Base-by-base conservation (phyloP, 2,888 invertebrate genomes). In the Athripsodes cinereus region DNA sequence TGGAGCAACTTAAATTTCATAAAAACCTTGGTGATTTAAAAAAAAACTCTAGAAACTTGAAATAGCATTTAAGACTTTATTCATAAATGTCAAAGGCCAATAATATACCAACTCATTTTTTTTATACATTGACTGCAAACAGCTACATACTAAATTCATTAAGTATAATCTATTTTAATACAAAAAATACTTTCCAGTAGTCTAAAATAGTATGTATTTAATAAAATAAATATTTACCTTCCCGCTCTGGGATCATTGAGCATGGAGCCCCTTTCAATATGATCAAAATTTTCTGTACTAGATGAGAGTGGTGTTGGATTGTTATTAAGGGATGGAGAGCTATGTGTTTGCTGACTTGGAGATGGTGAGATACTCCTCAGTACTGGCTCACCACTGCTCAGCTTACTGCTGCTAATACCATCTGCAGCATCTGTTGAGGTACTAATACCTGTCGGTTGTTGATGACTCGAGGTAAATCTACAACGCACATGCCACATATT, bases 181-280 rank as follows among this genome's bases (percentile, higher is more conserved):
- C n/a, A n/a, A n/a, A n/a, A n/a, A n/a, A n/a, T n/a, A n/a, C n/a
- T n/a, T n/a, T n/a, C n/a, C 11, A 31, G 11, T 6, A 31, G 31
- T 8, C 31, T 31, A 31, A 31, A 31, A 31, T 8, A 31, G 8
- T 11, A 31, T 31, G 40, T 8, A 13, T 40, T 40, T 40, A 40
- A 8, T 3, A 8, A 16, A 40, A 40, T 40, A 16, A 48, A 54
- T 19, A 50, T 20, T 51, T 55, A 76, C 78, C 77, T 78, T 66
- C 81, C 82, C 11, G 85, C 86, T 56, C 87, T 74, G 58, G 86
- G 84, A 69, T 87, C 87, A 46, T 81, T 79, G 55, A 87, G 74
- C 66, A 87, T 79, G 1, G 81, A 78, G 65, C 81, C 79, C 58
- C 87, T 75, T 69, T 86, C 86, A 18, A 87, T 79, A 62, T 84